These are phyloP conservation scores for Bovichtus variegatus DNA, from an alignment of 2,797 vertebrate genomes.

Conservation along the genomic window DNA sequence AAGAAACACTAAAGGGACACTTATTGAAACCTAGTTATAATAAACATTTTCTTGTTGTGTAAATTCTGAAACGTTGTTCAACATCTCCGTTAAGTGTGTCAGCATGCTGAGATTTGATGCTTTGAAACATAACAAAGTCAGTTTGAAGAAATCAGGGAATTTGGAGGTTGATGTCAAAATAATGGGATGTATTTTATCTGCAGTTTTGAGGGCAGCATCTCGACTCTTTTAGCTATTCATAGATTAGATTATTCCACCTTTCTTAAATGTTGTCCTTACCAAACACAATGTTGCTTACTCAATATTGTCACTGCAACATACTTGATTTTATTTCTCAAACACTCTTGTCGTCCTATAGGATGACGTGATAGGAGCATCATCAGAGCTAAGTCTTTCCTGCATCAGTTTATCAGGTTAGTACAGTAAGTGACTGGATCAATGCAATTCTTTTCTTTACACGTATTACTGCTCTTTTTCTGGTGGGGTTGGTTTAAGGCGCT, in stretches of 20 bases:
- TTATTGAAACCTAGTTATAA: no score
- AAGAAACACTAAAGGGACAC: no score
- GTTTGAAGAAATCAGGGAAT: no score
- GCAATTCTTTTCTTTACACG: not conserved
- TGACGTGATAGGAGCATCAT: constrained; percentile 80
- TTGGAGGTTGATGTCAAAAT: no score
- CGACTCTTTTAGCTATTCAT: not conserved
- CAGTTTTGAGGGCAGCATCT: not conserved
- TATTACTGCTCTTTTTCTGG: not conserved
- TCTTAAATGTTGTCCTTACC: not conserved
- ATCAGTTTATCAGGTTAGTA: constrained; percentile 88
- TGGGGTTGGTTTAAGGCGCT: not conserved
- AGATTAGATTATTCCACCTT: not conserved
- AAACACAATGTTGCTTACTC: not conserved
- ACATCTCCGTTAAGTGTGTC: no score
- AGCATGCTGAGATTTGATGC: not conserved
- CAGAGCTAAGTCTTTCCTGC: constrained; percentile 85
- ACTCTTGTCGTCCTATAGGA: constrained; percentile 72
- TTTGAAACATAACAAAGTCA: not conserved
- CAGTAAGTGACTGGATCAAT: not conserved
- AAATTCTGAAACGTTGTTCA: no score
- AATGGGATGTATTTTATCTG: no score
- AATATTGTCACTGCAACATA: not conserved
- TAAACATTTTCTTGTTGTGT: no score
- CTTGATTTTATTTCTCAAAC: not conserved